Percentiles rank a stretch among this genome's conserved stretches.
phyloP scores from a whole-genome alignment of 1,140 invertebrate species.

The Riptortus pedestris region DNA sequence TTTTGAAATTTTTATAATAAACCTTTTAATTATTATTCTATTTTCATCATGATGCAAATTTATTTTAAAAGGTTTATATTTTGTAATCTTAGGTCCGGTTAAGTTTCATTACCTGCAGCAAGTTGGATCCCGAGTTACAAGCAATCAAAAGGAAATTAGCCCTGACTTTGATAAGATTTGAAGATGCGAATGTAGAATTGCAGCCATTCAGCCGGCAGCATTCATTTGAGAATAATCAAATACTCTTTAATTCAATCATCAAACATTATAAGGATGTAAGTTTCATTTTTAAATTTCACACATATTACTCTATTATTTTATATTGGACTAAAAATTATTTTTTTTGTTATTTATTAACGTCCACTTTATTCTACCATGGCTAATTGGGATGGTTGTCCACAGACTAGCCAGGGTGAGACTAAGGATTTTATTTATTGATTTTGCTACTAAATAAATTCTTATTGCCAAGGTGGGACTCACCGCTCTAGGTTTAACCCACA shows the following conservation, averaged over 20 bases:
- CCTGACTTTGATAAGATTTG: constrained; percentile 85
- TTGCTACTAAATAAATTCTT: too few species aligned
- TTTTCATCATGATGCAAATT: too few species aligned
- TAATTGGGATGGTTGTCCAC: too few species aligned
- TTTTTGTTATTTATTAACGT: background rate
- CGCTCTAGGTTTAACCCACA: too few species aligned
- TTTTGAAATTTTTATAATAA: too few species aligned
- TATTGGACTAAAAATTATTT: background rate
- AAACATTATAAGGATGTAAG: constrained; percentile 32
- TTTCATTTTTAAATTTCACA: background rate
- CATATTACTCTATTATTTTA: background rate
- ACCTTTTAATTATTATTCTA: too few species aligned
- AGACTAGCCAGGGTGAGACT: too few species aligned
- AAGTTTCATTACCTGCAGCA: constrained; percentile 74
- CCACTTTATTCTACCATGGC: background rate
- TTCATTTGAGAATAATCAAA: constrained; percentile 78
- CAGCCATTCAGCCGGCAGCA: constrained; percentile 74
- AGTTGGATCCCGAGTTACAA: constrained; percentile 61
- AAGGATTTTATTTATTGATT: too few species aligned
- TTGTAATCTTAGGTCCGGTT: constrained; percentile 72
- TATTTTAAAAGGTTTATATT: too few species aligned
- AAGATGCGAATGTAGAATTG: constrained; percentile 87
- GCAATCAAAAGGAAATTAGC: constrained; percentile 76
- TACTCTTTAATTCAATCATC: constrained; percentile 54
- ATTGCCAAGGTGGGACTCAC: too few species aligned